phyloP scores from a whole-genome alignment of 1,140 invertebrate genomes.

The Ladona fulva region DNA sequence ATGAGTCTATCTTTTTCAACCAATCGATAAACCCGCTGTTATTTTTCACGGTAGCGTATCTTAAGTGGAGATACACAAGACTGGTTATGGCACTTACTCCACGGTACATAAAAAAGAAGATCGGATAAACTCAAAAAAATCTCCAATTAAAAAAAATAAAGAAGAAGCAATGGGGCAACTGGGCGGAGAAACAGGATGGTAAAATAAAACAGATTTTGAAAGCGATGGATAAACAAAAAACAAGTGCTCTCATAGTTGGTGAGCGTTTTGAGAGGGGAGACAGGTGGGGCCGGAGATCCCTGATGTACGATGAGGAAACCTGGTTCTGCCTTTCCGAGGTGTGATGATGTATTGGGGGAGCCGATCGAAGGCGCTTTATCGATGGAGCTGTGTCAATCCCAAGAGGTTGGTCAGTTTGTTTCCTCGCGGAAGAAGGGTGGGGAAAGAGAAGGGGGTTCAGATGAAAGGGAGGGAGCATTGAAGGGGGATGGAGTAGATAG shows the following conservation, averaged over 20 bases:
- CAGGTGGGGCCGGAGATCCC: not conserved
- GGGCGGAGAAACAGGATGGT: not conserved
- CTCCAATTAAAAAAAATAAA: not conserved
- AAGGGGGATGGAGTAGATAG: no score
- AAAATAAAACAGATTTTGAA: not conserved
- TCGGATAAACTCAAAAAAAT: not conserved
- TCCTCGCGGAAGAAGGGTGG: not conserved
- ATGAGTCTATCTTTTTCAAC: not conserved
- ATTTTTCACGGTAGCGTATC: not conserved
- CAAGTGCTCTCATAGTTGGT: no score
- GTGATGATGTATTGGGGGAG: conserved; percentile 3
- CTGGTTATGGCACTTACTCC: not conserved
- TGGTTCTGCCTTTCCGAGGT: not conserved
- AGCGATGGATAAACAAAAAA: no score
- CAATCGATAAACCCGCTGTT: not conserved
- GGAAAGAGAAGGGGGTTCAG: no score
- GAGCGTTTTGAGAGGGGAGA: not conserved
- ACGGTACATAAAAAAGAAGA: not conserved
- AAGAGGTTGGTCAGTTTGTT: not conserved
- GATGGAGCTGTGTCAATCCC: not conserved
- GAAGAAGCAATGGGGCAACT: not conserved
- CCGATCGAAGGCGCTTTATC: not conserved
- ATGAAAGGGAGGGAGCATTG: no score
- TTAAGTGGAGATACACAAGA: not conserved
- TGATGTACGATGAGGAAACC: conserved; percentile 8